phyloP scores from a whole-genome alignment of 2,888 invertebrate species.

The Microctonus brassicae region DNA sequence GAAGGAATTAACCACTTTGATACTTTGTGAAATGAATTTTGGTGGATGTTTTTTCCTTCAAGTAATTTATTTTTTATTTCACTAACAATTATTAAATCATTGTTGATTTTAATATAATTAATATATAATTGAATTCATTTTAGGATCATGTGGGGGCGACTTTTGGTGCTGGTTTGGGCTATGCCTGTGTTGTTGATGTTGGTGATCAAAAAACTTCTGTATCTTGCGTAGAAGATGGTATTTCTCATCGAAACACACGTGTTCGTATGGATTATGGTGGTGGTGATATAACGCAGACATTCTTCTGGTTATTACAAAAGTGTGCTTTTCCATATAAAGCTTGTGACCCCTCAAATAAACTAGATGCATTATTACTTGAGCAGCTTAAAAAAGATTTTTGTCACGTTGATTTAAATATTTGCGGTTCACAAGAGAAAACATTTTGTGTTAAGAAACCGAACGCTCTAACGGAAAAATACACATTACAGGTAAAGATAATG shows the following conservation, averaged over 20 bases:
- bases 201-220: slow-evolving; percentile 97
- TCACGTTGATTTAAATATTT: slow-evolving; percentile 90
- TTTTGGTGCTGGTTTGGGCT: slow-evolving; percentile 86
- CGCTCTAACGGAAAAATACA: slow-evolving; percentile 79
- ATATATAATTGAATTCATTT: slow-evolving; percentile 47
- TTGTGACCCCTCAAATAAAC: slow-evolving; percentile 80
- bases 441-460: slow-evolving; percentile 83
- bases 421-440: slow-evolving; percentile 88
- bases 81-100: neutral
- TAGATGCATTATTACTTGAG: slow-evolving; percentile 85
- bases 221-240: slow-evolving; percentile 96
- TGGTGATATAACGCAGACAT: slow-evolving; percentile 90
- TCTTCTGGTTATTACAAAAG: slow-evolving; percentile 89
- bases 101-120: slow-evolving; percentile 34
- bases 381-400: slow-evolving; percentile 91
- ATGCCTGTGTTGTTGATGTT: slow-evolving; percentile 94
- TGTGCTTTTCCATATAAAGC: slow-evolving; percentile 91
- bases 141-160: slow-evolving; percentile 89
- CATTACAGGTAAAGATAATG: slow-evolving; percentile 73
- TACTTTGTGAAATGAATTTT: slow-evolving; percentile 87
- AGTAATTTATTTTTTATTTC: slow-evolving; percentile 71
- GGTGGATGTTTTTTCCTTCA: slow-evolving; percentile 87
- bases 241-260: slow-evolving; percentile 89
- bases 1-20: slow-evolving; percentile 84
- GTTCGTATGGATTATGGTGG: slow-evolving; percentile 90